phyloP scores from a whole-genome alignment of 2,888 invertebrate species.

The Chironomus riparius region DNA sequence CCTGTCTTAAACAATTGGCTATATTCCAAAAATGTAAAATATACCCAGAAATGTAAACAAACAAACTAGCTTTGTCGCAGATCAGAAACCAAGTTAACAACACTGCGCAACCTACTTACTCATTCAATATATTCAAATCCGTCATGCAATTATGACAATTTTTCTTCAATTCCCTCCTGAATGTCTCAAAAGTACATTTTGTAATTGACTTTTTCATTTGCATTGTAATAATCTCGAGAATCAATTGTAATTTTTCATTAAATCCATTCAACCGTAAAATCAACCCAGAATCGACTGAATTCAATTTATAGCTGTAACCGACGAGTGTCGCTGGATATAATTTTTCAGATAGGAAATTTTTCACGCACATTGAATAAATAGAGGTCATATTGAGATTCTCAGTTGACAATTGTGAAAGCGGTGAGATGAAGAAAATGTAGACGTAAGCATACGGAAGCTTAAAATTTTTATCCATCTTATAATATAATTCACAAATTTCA shows the following conservation, averaged over 20 bases:
- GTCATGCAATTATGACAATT: conserved; percentile 63
- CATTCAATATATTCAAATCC: conserved; percentile 58
- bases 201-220: conserved; percentile 47
- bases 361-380: conserved; percentile 14
- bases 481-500: conserved; percentile 65
- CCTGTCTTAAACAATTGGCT: too few relatives aligned
- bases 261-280: conserved; percentile 14
- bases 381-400: conserved; percentile 45
- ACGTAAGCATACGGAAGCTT: conserved; percentile 67
- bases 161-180: conserved; percentile 44
- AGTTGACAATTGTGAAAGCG: conserved; percentile 52
- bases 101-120: conserved; percentile 43
- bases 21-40: too few relatives aligned
- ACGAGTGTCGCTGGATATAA: conserved; percentile 41
- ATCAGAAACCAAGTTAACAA: too few relatives aligned
- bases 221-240: conserved; percentile 59
- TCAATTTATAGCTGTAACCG: conserved; percentile 49
- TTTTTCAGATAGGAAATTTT: conserved; percentile 37
- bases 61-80: too few relatives aligned
- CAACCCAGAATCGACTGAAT: conserved; percentile 53
- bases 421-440: conserved; percentile 63
- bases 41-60: too few relatives aligned
- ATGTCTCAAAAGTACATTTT: background rate
- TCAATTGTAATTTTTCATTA: conserved; percentile 47
- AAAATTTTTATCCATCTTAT: conserved; percentile 74